These are phyloP conservation scores for Eriosoma lanigerum DNA, from an alignment of 1,140 invertebrate species.

Conservation along the genomic window DNA sequence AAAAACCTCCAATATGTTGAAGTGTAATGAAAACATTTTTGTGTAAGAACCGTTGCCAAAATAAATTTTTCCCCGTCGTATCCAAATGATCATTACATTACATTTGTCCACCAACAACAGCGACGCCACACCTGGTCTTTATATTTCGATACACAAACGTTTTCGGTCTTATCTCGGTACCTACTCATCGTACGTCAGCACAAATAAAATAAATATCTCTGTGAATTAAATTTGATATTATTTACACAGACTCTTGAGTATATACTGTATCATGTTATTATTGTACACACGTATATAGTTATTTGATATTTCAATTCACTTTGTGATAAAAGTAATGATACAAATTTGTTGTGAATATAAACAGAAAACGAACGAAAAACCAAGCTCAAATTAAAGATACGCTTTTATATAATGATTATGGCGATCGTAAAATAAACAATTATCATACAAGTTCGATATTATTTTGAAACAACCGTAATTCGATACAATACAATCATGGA, in stretches of 20 bases:
- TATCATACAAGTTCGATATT: background rate
- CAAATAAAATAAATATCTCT: no score
- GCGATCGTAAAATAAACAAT: constrained; percentile 16
- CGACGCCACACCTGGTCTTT: no score
- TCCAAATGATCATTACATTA: no score
- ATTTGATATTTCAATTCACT: background rate
- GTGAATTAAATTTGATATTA: background rate
- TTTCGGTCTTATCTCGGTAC: no score
- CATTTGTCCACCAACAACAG: no score
- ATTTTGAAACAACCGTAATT: background rate
- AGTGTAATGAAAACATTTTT: no score
- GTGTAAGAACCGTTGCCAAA: no score
- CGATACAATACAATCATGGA: background rate
- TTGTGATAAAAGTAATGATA: background rate
- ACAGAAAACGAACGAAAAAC: background rate
- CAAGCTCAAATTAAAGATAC: background rate
- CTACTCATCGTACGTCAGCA: no score
- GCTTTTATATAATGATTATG: background rate
- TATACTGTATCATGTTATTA: background rate
- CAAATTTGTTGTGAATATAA: background rate
- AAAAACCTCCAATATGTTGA: no score
- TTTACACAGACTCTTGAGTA: background rate
- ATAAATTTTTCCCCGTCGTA: no score
- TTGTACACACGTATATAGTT: background rate
- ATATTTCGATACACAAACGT: no score